phyloP scores from a whole-genome alignment of 2,113 vertebrate genomes.

The Pristiophorus japonicus region DNA sequence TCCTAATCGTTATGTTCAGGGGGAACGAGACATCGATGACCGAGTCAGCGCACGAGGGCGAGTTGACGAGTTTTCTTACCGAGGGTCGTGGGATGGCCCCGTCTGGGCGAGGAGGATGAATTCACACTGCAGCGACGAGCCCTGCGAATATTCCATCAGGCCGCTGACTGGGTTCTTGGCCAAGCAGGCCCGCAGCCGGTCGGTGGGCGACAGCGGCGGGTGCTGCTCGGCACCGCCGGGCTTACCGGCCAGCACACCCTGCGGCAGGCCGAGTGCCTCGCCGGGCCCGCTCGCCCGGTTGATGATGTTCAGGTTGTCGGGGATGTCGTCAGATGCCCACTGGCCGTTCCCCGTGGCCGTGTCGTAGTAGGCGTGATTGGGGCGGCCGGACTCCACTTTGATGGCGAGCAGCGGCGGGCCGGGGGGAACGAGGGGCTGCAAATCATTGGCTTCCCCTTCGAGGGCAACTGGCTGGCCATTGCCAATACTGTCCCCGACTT shows the following conservation, averaged over 20 bases:
- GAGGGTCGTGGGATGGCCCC: conserved; percentile 85
- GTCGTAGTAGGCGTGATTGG: conserved; percentile 37
- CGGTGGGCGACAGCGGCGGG: neutral
- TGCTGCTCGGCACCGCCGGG: neutral
- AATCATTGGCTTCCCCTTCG: rapidly evolving
- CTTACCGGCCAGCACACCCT: neutral
- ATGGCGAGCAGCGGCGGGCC: conserved; percentile 32
- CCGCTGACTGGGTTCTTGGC: conserved; percentile 87
- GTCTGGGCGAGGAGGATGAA: conserved; percentile 89
- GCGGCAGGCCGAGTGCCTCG: conserved; percentile 45
- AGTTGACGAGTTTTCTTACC: conserved; percentile 56
- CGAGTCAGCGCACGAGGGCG: neutral
- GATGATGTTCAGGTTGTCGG: conserved; percentile 77
- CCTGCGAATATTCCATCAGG: conserved; percentile 84
- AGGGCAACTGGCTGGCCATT: conserved; percentile 42
- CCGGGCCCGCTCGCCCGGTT: conserved; percentile 42
- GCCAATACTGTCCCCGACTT: neutral
- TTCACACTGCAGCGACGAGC: conserved; percentile 73
- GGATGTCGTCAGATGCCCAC: conserved; percentile 86
- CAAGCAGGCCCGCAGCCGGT: conserved; percentile 77
- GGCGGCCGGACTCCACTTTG: neutral
- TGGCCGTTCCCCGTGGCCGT: conserved; percentile 56
- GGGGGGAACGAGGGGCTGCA: rapidly evolving
- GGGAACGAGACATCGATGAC: neutral
- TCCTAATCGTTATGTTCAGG: no score